Percentiles rank a stretch among this genome's conserved stretches.
These are phyloP conservation scores for Idaea aversata DNA, from an alignment of 2,888 invertebrate genomes.

Conservation along the genomic window DNA sequence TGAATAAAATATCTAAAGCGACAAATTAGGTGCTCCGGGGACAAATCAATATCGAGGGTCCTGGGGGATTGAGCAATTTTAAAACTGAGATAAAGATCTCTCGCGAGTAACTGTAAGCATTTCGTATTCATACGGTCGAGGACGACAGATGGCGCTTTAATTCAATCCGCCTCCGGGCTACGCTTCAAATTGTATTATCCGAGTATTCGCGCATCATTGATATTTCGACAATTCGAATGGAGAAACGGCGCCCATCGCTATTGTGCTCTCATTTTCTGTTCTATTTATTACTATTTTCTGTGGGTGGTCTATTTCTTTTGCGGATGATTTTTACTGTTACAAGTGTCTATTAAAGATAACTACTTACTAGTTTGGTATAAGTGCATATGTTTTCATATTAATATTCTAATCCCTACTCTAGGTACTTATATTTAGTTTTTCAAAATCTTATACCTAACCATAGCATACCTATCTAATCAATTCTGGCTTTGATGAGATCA, in stretches of 20 bases:
- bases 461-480: no score
- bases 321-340: background rate
- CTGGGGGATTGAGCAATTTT: slow-evolving; percentile 75
- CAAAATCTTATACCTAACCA: no score
- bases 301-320: slow-evolving; percentile 36
- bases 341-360: background rate
- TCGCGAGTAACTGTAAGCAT: slow-evolving; percentile 69
- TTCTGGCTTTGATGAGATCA: no score
- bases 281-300: slow-evolving; percentile 25
- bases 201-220: slow-evolving; percentile 79
- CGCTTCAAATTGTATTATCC: slow-evolving; percentile 76
- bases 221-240: slow-evolving; percentile 71
- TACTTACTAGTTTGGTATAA: background rate
- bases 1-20: slow-evolving; percentile 69
- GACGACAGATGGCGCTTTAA: slow-evolving; percentile 78
- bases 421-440: no score
- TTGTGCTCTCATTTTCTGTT: slow-evolving; percentile 36
- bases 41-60: slow-evolving; percentile 71
- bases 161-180: slow-evolving; percentile 77
- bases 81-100: slow-evolving; percentile 79
- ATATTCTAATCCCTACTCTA: no score
- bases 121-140: slow-evolving; percentile 76
- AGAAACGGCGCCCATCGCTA: slow-evolving; percentile 47
- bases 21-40: slow-evolving; percentile 68
- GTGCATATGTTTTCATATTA: background rate